Base-by-base conservation (phyloP, 2,797 vertebrate genomes). In the Pterois miles region DNA sequence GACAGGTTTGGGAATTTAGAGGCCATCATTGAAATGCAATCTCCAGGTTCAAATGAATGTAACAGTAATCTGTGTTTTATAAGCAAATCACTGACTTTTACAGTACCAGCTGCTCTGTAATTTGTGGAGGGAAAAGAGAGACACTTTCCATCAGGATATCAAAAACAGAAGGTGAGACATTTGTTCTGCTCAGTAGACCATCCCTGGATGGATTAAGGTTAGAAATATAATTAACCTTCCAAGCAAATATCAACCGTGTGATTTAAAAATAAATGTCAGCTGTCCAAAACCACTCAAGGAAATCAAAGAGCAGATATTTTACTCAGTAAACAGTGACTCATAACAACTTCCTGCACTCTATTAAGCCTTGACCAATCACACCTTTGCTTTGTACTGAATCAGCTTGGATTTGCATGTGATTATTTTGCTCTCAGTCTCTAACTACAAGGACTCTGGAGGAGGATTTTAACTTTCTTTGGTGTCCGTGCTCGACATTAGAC, bases 151-250 rank as follows among this genome's bases (percentile, higher is more conserved):
- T 20, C 4, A 31, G 29, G 53, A 50, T 9, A 54, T 71, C 10
- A 58, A 62, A 40, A 73, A 40, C 27, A n/a, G 22, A 14, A 53
- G n/a, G 9, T 52, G 62, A 48, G 9, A 14, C 29, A 60, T 65
- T 76, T 62, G 54, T 65, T 83, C 38, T 46, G 64, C 67, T 77
- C 53, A 58, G 48, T 56, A 78, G 75, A 62, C 20, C 53, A 34
- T 80, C 62, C 10, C 25, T 38, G 25, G 16, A 23, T 53, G 53
- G 10, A 77, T 69, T 31, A 46, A 70, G 56, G 69, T 76, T 64
- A 8, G 8, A 23, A 36, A 75, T 34, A 54, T 56, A 56, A 82
- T 76, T 74, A 76, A 84, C 76, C 76, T 82, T 74, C 71, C 14
- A 53, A 46, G n/a, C 22, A 62, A 65, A 82, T 58, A 62, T 50